Base-by-base conservation (phyloP, 2,113 vertebrate genomes). In the Oncorhynchus tshawytscha region DNA sequence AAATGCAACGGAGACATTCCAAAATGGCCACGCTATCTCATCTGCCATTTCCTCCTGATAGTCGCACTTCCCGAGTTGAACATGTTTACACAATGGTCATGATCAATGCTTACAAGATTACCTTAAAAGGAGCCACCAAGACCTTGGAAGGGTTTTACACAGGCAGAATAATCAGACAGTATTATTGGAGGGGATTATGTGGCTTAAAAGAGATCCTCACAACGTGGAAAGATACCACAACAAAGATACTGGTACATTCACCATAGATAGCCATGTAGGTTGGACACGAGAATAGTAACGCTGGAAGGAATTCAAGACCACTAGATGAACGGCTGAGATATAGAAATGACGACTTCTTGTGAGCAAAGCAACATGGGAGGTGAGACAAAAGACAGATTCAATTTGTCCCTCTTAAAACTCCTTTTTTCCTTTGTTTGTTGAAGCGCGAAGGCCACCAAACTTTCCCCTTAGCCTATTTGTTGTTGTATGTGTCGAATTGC, bases 21-120 rank as follows among this genome's bases (percentile, higher is more conserved):
- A 78, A 81, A 86, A 71, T 59, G 73, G 64, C 9, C 67, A n/a
- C 1, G 22, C 87, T 87, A 91, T 91, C 85, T 86, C 7, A 54
- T 84, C 34, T 68, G 27, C 73, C 78, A 84, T 88, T 90, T 91
- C 84, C 89, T 77, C 71, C 77, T 54, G 74, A 39, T 72, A 77
- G 64, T 62, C 70, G 71, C 66, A 51, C 71, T 79, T 78, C 48
- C 66, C 68, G 60, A 78, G 73, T 81, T 72, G 74, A 74, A 70
- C 78, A n/a, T 82, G 78, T 88, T 86, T 88, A 84, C 75, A 76
- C 71, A 79, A 67, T 22, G 18, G 71, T 70, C 54, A 73, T 82
- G 87, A 89, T 80, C 78, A 70, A 20, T 65, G 67, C 79, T 77
- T 78, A 70, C 75, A 83, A 70, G 64, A 72, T 86, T 69, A 79